Evolutionary conservation across 2,113 vertebrate species (phyloP).

Genomic region (Orientallactaga bullata): DNA sequence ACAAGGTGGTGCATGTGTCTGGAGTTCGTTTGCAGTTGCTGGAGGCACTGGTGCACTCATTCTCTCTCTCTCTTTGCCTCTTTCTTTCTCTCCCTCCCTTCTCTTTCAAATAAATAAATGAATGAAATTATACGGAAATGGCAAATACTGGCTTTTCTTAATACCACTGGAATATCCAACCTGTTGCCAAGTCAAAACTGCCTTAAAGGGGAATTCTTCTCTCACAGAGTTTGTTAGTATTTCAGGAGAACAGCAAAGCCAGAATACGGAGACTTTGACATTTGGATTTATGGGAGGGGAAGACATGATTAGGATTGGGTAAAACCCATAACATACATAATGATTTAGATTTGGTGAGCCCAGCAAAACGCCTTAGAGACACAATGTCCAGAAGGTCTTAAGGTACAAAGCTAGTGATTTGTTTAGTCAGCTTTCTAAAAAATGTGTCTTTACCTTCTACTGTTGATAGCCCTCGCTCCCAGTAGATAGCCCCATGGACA

Average conservation of each 20-base stretch:
- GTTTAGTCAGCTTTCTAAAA: too few species aligned
- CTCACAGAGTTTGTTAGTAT: background rate
- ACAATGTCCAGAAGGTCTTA: slow-evolving; percentile 7
- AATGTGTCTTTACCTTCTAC: too few species aligned
- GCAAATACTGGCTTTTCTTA: background rate
- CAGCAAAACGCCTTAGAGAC: background rate
- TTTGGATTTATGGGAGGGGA: background rate
- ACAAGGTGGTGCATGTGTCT: too few species aligned
- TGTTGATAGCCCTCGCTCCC: too few species aligned
- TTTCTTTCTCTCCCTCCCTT: too few species aligned
- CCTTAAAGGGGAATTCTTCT: background rate
- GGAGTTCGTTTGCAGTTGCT: too few species aligned
- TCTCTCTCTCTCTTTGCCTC: too few species aligned
- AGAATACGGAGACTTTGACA: background rate
- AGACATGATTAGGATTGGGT: background rate
- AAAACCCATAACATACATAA: background rate
- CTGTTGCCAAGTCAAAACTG: background rate
- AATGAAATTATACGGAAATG: background rate
- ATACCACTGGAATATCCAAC: background rate
- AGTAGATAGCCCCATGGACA: too few species aligned
- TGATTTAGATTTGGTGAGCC: background rate
- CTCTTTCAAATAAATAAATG: too few species aligned
- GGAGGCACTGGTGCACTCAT: too few species aligned
- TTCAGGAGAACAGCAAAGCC: background rate
- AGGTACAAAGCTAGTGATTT: background rate